phyloP scores from a whole-genome alignment of 2,113 vertebrate genomes.

The Tor tambroides region DNA sequence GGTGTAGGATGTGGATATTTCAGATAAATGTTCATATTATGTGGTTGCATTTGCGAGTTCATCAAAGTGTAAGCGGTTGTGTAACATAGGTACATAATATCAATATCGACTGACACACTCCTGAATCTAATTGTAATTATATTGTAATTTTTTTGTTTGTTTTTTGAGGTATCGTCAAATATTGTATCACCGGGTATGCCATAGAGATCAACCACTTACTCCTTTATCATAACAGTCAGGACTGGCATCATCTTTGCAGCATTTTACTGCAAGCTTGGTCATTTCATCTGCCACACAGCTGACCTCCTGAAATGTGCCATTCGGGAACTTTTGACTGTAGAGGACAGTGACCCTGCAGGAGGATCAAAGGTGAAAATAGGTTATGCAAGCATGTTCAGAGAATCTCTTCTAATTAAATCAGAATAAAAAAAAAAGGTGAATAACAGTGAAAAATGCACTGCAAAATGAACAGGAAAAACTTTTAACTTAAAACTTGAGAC shows the following conservation, averaged over 20 bases:
- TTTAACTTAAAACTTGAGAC: not conserved
- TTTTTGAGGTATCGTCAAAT: not conserved
- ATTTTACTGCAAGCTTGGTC: constrained; percentile 48
- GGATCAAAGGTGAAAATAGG: not conserved
- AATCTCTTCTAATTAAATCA: not conserved
- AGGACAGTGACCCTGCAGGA: constrained; percentile 35
- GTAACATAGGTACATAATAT: no score
- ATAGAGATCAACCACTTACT: constrained; percentile 24
- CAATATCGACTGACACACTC: no score
- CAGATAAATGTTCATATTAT: no score
- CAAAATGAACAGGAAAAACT: not conserved
- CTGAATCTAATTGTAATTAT: no score
- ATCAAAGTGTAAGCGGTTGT: not conserved
- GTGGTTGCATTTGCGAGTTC: no score
- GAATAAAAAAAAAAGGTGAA: not conserved
- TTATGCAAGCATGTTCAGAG: not conserved
- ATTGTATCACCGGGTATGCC: no score
- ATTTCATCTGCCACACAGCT: constrained; percentile 53
- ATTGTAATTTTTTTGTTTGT: no score
- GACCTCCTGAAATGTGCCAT: constrained; percentile 54
- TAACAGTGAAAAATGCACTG: not conserved
- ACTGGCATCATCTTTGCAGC: constrained; percentile 48
- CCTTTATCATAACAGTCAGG: constrained; percentile 52
- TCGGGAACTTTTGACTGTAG: constrained; percentile 57
- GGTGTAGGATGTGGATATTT: not conserved